Evolutionary conservation across 2,797 vertebrate genomes (phyloP), one percentile per base, ranked within the genome.

Genomic region (Carduelis carduelis): DNA sequence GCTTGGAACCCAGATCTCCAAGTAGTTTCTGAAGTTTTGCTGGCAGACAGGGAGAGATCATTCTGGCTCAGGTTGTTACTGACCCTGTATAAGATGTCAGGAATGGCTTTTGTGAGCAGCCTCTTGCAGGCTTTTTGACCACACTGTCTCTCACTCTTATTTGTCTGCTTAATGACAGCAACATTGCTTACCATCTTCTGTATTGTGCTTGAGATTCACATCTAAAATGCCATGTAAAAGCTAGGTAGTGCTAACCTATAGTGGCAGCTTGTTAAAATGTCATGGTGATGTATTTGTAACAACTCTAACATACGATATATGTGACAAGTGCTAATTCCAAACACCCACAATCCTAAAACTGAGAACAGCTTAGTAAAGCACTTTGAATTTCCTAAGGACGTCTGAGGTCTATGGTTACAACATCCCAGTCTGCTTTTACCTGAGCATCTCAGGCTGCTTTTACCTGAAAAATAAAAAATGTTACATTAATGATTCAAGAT

Each of bases 261-360:
- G 70, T 91, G 91, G 86, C 93, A 95, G 69, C 79, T 89, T 96
- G 91, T 93, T 93, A 80, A 94, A 95, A 82, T 91, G 91, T 92
- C 63, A 14, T 95, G 83, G 69, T 57, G 59, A 88, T 92, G 80
- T 53, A 57, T 95, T 93, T 92, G 64, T 91, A 96, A 92, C 72
- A 49, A 90, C 34, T 89, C 37, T 66, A 87, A 91, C 55, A 50
- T 78, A 95, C 91, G 89, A 95, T 75, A 95, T 94, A 94, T 95
- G 78, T 96, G 91, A 95, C 89, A 96, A 93, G 92, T 93, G 93
- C 79, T 94, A 94, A 96, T 97, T 96, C 78, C 53, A 71, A 93
- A 92, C 89, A 86, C 78, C 91, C 81, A 94, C 76, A 0, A 59
- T 88, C 80, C 9, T 94, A 89, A 96, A 96, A 87, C 83, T 93